A percentile compares a stretch with the other conserved stretches of the same genome.
Conservation (phyloP, 2,113 vertebrate species). For the Labrus mixtus region DNA sequence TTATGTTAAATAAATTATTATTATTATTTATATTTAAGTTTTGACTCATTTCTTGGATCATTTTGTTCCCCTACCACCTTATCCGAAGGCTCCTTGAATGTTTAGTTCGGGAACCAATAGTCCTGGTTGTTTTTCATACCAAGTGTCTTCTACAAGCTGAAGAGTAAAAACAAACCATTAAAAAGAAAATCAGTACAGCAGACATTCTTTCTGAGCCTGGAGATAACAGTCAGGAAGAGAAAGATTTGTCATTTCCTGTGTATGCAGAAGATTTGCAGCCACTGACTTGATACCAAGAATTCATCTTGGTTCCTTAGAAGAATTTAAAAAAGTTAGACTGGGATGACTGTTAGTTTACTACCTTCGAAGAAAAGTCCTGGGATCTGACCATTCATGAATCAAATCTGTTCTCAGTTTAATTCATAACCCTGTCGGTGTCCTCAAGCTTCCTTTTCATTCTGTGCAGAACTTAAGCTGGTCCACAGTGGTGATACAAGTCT, state of each 20-base stretch:
- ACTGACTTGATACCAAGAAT: not conserved
- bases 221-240: slow-evolving; percentile 6
- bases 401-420: slow-evolving; percentile 4
- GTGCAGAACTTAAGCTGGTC: slow-evolving; percentile 1
- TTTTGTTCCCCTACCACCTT: no score
- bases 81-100: no score
- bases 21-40: no score
- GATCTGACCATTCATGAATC: slow-evolving; percentile 1
- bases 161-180: not conserved
- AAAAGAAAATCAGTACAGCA: not conserved
- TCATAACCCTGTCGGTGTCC: not conserved
- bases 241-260: slow-evolving; percentile 23
- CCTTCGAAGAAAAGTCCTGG: not conserved
- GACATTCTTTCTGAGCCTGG: not conserved
- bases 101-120: no score
- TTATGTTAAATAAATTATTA: no score
- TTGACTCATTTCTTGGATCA: no score
- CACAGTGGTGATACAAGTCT: slow-evolving; percentile 36
- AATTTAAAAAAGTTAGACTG: not conserved
- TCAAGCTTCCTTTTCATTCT: not conserved
- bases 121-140: not conserved
- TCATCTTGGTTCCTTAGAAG: not conserved
- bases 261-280: not conserved
- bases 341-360: not conserved
- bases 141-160: not conserved